Conservation (phyloP, 2,797 vertebrate genomes). For the Nannoperca obscura region DNA sequence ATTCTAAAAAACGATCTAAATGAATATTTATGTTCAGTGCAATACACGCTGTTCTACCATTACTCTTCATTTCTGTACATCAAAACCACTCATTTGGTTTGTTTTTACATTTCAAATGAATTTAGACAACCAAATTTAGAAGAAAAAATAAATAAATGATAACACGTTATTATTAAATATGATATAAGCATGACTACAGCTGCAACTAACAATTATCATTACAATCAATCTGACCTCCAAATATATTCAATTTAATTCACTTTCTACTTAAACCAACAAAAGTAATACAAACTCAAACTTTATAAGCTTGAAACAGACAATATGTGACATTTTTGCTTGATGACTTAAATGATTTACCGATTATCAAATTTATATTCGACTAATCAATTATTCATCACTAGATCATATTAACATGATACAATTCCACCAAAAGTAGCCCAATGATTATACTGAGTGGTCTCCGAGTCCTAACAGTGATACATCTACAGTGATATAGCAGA, state of each 20-base stretch:
- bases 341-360: neutral
- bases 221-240: neutral
- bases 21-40: neutral
- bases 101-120: neutral
- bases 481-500: constrained; percentile 11
- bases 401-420: neutral
- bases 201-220: neutral
- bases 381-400: neutral
- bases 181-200: neutral
- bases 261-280: neutral
- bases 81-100: too few species aligned
- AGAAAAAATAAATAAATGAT: too few species aligned
- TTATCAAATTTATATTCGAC: neutral
- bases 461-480: neutral
- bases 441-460: neutral
- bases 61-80: neutral
- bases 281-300: neutral
- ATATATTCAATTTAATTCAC: neutral
- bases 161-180: neutral
- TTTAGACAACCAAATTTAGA: neutral
- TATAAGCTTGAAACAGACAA: neutral
- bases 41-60: neutral
- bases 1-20: neutral
- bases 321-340: neutral
- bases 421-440: neutral